Conservation (phyloP, 1,140 invertebrate genomes). For the Bradysia coprophila region DNA sequence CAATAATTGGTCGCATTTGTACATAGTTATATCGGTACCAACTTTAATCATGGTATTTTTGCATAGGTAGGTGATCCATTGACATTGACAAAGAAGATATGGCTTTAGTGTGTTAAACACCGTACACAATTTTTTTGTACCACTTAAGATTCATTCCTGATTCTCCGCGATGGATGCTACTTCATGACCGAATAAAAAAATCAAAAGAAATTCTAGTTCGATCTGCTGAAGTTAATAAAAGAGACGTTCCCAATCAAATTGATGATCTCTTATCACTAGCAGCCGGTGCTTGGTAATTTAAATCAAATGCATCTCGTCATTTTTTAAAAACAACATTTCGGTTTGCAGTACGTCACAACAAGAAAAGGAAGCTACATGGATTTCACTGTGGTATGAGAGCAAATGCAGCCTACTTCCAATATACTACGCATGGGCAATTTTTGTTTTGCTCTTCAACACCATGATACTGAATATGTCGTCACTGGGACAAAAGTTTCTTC, state of each 20-base stretch:
- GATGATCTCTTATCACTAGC: slow-evolving; percentile 14
- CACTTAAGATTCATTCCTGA: slow-evolving; percentile 21
- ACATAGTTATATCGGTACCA: slow-evolving; percentile 23
- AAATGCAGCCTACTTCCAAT: slow-evolving; percentile 17
- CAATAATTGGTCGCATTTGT: slow-evolving; percentile 22
- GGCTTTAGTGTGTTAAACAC: no score
- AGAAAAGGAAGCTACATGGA: slow-evolving; percentile 14
- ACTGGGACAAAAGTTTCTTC: slow-evolving; percentile 21
- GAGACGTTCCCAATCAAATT: slow-evolving; percentile 18
- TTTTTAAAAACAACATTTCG: no score
- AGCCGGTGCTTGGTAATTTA: slow-evolving; percentile 11
- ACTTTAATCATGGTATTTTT: slow-evolving; percentile 20
- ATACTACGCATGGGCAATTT: slow-evolving; percentile 18
- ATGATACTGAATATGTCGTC: slow-evolving; percentile 24
- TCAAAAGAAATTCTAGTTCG: slow-evolving; percentile 19
- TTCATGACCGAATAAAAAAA: slow-evolving; percentile 12
- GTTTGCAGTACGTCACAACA: no score
- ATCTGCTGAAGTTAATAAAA: slow-evolving; percentile 20
- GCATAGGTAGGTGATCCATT: no score
- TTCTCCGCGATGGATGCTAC: slow-evolving; percentile 23
- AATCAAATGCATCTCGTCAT: no score
- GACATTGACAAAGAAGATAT: no score
- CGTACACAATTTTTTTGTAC: neutral
- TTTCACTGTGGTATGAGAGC: slow-evolving; percentile 14
- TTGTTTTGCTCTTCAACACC: slow-evolving; percentile 24